Evolutionary conservation across 2,113 vertebrate genomes (phyloP).

Genomic region (Craseonycteris thonglongyai): DNA sequence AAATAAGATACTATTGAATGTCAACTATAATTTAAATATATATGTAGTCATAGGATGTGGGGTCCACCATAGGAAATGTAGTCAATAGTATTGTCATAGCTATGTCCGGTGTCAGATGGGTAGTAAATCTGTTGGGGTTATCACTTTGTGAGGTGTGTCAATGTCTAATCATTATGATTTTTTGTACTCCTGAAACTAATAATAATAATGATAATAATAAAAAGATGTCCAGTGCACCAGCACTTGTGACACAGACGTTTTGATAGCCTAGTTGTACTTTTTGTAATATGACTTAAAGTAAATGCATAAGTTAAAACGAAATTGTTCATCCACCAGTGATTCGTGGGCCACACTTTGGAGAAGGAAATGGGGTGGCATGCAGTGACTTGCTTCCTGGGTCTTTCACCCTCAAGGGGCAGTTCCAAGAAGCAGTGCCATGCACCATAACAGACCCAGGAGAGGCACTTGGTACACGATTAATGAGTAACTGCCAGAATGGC

Average conservation of each 20-base stretch:
- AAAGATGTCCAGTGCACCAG: neutral
- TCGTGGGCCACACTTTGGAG: too few species aligned
- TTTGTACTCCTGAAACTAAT: too few species aligned
- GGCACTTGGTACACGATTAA: neutral
- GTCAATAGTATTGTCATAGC: too few species aligned
- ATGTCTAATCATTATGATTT: too few species aligned
- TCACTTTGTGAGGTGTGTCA: too few species aligned
- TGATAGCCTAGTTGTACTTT: neutral
- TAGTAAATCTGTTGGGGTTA: too few species aligned
- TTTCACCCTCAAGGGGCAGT: accelerated
- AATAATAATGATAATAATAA: too few species aligned
- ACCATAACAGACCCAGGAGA: neutral
- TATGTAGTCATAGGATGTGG: too few species aligned
- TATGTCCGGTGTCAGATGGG: too few species aligned
- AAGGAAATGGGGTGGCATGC: accelerated
- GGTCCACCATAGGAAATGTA: too few species aligned
- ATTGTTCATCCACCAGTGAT: accelerated
- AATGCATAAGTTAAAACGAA: neutral
- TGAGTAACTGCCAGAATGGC: neutral
- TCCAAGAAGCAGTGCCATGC: neutral
- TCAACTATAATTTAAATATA: too few species aligned
- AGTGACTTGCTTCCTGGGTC: neutral
- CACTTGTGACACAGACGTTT: neutral
- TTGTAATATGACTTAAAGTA: neutral
- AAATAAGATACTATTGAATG: too few species aligned